phyloP scores from a whole-genome alignment of 2,113 vertebrate species.

The Geococcyx californianus region DNA sequence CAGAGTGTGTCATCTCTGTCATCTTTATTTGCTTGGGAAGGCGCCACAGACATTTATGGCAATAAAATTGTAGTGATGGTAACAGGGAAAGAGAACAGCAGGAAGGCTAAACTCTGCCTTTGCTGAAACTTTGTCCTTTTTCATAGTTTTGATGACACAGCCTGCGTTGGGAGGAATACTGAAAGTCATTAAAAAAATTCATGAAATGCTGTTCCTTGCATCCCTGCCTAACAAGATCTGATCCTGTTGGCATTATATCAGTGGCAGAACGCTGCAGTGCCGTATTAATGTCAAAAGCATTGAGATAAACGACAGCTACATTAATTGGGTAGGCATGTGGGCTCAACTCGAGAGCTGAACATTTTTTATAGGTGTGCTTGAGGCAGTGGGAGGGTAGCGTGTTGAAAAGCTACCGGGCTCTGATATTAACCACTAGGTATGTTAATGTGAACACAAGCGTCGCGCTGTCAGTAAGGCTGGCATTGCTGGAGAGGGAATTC shows the following conservation, averaged over 20 bases:
- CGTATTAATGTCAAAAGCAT: conserved; percentile 72
- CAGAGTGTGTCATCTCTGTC: background rate
- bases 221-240: conserved; percentile 51
- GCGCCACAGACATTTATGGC: background rate
- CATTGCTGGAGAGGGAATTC: background rate
- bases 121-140: background rate
- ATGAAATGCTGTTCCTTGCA: conserved; percentile 45
- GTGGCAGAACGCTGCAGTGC: conserved; percentile 32
- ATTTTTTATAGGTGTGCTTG: conserved; percentile 71
- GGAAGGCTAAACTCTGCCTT: background rate
- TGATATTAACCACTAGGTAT: background rate
- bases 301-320: conserved; percentile 70
- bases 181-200: conserved; percentile 62
- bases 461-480: background rate
- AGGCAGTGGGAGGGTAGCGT: background rate
- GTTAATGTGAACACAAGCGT: background rate
- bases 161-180: background rate
- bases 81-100: background rate
- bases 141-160: background rate
- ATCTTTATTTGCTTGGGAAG: conserved; percentile 29
- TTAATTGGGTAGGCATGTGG: conserved; percentile 57
- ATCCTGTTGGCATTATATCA: conserved; percentile 32
- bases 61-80: background rate
- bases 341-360: conserved; percentile 42
- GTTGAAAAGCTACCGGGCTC: background rate